Conservation (phyloP, 1,140 invertebrate species). For the Maconellicoccus hirsutus region DNA sequence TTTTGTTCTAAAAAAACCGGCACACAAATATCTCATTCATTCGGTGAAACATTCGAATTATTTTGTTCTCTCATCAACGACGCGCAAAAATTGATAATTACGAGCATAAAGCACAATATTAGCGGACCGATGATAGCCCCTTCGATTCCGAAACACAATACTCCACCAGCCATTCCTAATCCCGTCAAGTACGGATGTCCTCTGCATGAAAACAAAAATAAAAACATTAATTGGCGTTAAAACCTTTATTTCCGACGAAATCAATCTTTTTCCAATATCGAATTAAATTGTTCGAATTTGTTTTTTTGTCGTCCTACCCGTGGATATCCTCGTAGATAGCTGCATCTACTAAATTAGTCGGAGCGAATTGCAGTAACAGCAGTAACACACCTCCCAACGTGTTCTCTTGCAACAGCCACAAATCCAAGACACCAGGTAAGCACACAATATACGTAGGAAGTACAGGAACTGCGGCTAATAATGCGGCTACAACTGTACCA, state of each 20-base stretch:
- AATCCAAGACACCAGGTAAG: constrained; percentile 81
- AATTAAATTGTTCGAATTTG: no score
- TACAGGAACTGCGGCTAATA: constrained; percentile 89
- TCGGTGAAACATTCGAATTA: no score
- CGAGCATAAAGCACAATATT: constrained; percentile 74
- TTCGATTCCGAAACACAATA: constrained; percentile 91
- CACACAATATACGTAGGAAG: constrained; percentile 89
- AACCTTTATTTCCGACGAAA: neutral
- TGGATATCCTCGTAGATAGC: constrained; percentile 96
- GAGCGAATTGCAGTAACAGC: constrained; percentile 75
- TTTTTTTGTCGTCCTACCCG: no score
- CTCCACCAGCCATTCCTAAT: constrained; percentile 92
- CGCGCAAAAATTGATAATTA: constrained; percentile 61
- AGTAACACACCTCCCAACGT: constrained; percentile 58
- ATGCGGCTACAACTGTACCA: constrained; percentile 64
- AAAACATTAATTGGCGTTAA: no score
- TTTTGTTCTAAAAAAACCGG: no score
- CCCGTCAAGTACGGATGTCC: constrained; percentile 98
- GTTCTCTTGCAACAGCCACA: constrained; percentile 80
- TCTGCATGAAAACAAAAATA: constrained; percentile 43
- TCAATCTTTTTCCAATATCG: no score
- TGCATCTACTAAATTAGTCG: constrained; percentile 82
- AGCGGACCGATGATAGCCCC: constrained; percentile 94
- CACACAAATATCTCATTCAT: no score
- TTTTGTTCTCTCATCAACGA: constrained; percentile 23